Evolutionary conservation across 2,797 vertebrate genomes (phyloP).

Genomic region (Myotis vivesi): DNA sequence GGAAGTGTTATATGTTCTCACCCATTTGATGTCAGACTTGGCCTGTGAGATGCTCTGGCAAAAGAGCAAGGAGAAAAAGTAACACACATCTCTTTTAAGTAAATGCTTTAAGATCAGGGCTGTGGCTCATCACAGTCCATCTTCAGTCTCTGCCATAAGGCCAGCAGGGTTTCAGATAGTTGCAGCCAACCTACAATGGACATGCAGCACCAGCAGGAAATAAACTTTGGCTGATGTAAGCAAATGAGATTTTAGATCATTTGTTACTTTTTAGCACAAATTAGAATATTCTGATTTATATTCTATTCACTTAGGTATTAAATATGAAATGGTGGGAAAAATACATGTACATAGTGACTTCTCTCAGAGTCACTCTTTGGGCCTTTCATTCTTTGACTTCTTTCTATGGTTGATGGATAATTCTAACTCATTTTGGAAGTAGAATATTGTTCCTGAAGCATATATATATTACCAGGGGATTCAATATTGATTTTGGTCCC

Average conservation of each 20-base stretch:
- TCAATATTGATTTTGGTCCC: background rate
- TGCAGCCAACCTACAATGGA: background rate
- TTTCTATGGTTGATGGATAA: background rate
- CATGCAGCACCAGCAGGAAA: background rate
- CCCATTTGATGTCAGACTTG: background rate
- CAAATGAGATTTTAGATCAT: background rate
- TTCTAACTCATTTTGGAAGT: conserved; percentile 28
- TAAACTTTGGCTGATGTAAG: background rate
- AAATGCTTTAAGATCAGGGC: background rate
- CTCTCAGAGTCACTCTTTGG: background rate
- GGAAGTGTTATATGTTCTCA: background rate
- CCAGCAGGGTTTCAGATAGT: background rate
- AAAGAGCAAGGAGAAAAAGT: background rate
- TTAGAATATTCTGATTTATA: background rate
- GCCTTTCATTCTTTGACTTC: background rate
- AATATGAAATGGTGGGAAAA: background rate
- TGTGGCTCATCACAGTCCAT: background rate
- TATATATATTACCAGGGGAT: background rate
- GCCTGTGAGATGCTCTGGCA: background rate
- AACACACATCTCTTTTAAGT: background rate
- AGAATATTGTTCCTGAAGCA: background rate
- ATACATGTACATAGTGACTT: background rate
- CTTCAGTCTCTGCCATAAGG: background rate
- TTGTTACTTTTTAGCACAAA: background rate
- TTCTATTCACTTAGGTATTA: background rate